A percentile compares a stretch with the other conserved stretches of the same genome.
Conservation (phyloP, 30 jellyfish, hydroid and myxozoan genomes). For the Haliclystus octoradiatus region DNA sequence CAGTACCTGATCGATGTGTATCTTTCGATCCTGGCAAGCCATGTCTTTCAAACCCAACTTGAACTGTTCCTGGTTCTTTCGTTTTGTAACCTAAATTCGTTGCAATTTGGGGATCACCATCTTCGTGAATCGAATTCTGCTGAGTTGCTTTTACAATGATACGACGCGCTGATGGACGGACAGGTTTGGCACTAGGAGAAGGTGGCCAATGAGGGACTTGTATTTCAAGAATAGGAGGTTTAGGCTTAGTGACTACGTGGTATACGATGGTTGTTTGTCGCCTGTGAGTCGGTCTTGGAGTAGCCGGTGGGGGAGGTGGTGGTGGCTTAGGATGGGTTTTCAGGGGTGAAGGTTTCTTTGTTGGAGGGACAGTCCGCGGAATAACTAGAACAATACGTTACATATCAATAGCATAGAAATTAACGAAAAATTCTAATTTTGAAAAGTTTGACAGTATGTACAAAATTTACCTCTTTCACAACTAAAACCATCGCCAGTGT, state of each 20-base stretch:
- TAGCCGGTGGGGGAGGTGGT: conserved; percentile 16
- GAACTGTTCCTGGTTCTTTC: no score
- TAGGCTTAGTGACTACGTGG: background rate
- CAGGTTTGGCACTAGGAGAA: background rate
- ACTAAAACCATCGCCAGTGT: conserved; percentile 93
- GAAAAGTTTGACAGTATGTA: background rate
- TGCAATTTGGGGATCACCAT: no score
- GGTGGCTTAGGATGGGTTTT: conserved; percentile 16
- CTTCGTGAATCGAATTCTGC: no score
- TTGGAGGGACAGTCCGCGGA: background rate
- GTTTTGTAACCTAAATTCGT: no score
- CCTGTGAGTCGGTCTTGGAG: background rate
- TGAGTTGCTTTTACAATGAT: background rate
- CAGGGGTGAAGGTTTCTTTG: conserved; percentile 21
- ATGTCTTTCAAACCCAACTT: no score
- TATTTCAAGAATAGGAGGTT: background rate
- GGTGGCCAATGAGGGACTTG: background rate
- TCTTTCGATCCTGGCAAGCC: no score
- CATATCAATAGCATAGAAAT: background rate
- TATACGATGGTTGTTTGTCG: background rate
- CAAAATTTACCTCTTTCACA: conserved; percentile 60
- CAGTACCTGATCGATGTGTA: no score
- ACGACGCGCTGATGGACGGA: background rate
- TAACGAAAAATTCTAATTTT: background rate
- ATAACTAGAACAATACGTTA: background rate